A percentile compares a stretch with the other conserved stretches of the same genome.
phyloP scores from a whole-genome alignment of 2,113 vertebrate species.

The Ginglymostoma cirratum region DNA sequence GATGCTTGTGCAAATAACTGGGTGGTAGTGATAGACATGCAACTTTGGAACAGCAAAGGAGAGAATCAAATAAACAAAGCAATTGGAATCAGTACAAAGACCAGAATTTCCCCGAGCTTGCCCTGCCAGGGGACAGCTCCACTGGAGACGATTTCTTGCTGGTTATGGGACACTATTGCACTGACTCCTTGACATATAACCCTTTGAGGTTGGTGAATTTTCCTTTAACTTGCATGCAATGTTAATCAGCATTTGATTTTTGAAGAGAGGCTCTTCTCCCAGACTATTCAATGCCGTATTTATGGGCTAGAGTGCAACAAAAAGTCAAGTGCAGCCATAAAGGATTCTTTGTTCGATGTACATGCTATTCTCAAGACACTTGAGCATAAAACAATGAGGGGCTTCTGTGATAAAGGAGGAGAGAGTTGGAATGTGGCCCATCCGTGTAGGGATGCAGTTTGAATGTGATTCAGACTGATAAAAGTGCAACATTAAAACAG shows the following conservation, averaged over 20 bases:
- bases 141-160: not conserved
- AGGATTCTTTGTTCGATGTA: constrained; percentile 9
- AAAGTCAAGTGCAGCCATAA: not conserved
- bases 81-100: not conserved
- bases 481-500: not conserved
- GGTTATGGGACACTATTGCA: not conserved
- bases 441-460: not conserved
- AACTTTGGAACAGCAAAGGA: not conserved
- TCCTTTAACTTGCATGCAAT: not conserved
- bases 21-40: not conserved
- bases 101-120: not conserved
- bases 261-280: not conserved
- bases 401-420: not conserved
- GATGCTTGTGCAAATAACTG: not conserved
- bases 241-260: not conserved
- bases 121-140: not conserved
- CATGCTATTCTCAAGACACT: not conserved
- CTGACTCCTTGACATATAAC: not conserved
- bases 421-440: not conserved
- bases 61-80: not conserved
- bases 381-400: not conserved
- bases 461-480: not conserved
- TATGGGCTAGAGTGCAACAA: not conserved
- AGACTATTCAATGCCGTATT: not conserved
- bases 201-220: not conserved